Percentiles rank a stretch among this genome's conserved stretches.
These are phyloP conservation scores for Drosophila tanythrix DNA, from an alignment of 2,888 invertebrate genomes.

Conservation along the genomic window DNA sequence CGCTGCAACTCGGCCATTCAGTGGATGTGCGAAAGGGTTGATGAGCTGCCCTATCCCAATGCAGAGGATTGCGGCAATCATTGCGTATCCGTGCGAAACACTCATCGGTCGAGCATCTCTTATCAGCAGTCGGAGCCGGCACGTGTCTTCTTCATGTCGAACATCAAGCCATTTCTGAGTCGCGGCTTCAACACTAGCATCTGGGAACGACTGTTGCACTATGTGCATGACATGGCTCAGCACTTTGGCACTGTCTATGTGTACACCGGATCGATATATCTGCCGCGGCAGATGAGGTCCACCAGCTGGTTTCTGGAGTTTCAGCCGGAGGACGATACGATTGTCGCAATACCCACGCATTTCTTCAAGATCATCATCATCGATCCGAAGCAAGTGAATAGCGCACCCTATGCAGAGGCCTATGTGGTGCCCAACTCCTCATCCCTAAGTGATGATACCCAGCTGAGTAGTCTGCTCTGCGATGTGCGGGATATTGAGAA, in stretches of 20 bases:
- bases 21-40: conserved; percentile 69
- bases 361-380: conserved; percentile 68
- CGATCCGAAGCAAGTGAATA: conserved; percentile 45
- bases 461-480: conserved; percentile 51
- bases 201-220: conserved; percentile 55
- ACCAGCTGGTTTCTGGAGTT: conserved; percentile 68
- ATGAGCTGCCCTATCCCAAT: conserved; percentile 16
- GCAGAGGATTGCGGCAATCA: neutral
- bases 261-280: conserved; percentile 71
- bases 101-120: neutral
- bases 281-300: conserved; percentile 53
- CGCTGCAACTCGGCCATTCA: conserved; percentile 67
- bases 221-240: conserved; percentile 51
- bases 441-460: conserved; percentile 42
- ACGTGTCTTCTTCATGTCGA: conserved; percentile 68
- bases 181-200: conserved; percentile 60
- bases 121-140: conserved; percentile 65
- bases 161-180: conserved; percentile 63
- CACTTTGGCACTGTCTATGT: conserved; percentile 54
- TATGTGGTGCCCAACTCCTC: conserved; percentile 64
- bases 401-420: conserved; percentile 68
- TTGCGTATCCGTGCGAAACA: conserved; percentile 8
- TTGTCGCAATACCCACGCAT: conserved; percentile 73
- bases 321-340: conserved; percentile 58
- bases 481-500: conserved; percentile 72